Conservation (phyloP, 2,113 vertebrate genomes). For the Arenaria interpres region DNA sequence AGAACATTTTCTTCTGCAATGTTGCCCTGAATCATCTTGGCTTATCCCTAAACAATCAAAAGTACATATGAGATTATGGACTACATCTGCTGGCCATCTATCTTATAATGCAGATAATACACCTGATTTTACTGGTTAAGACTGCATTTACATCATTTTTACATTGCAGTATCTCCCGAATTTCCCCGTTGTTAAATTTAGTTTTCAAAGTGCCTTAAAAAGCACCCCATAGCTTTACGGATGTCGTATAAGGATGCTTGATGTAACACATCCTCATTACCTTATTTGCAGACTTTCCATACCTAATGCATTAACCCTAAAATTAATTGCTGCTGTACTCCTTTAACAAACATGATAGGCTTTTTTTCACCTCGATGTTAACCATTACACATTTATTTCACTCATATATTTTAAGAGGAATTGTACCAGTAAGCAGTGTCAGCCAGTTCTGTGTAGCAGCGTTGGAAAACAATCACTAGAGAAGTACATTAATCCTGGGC, state of each 20-base stretch:
- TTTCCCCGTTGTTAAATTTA: neutral
- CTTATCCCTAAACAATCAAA: neutral
- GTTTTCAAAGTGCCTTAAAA: neutral
- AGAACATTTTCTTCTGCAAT: neutral
- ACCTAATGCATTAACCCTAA: neutral
- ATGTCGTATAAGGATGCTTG: neutral
- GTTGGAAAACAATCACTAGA: neutral
- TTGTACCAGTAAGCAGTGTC: neutral
- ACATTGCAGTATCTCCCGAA: neutral
- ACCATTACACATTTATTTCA: neutral
- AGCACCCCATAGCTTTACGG: neutral
- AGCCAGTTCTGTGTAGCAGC: neutral
- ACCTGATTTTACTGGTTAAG: neutral
- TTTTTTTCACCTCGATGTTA: neutral
- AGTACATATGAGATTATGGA: neutral
- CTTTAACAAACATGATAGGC: neutral
- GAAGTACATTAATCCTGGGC: neutral
- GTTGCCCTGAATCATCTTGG: neutral
- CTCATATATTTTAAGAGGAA: neutral
- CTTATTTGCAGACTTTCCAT: neutral
- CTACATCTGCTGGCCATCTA: neutral
- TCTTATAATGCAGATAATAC: neutral
- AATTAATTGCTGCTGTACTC: neutral
- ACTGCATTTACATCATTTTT: neutral
- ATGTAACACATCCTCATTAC: neutral